Base-by-base conservation (phyloP, 2,888 invertebrate species). In the Melanostoma scalare region DNA sequence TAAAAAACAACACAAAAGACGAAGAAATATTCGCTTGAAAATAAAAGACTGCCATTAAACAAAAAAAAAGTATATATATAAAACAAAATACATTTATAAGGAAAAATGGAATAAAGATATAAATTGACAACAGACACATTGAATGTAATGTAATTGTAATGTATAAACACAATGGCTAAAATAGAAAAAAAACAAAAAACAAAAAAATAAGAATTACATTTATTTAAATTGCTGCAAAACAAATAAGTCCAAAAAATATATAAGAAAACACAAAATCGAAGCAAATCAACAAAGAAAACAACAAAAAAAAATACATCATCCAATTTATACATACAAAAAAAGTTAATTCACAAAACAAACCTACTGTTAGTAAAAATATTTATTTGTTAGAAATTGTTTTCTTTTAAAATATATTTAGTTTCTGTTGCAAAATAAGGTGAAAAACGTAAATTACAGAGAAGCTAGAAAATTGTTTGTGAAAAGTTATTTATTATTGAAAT, bases 41-140 rank as follows among this genome's bases (percentile, higher is more conserved):
- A 60, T 63, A 79, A 78, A 84, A 84, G 84, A 84, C 84, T 84
- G 84, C 84, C 84, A 84, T 84, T 84, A 74, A 84, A 77, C 52
- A 82, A 78, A 84, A 42, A 69, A 36, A 58, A 20, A 69, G 44
- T 73, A 55, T 48, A 55, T 63, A 73, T 48, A 48, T 50, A 80
- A 82, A 68, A 74, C 72, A 82, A 78, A 79, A 79, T 84, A 84
- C 84, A 84, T 84, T 78, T 84, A 84, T 84, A 84, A 84, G 84
- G 67, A 42, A 38, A 72, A 72, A 46, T 53, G 36, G 46, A 73
- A 53, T 20, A 30, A 56, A 68, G 48, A 33, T 63, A 71, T 56
- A 65, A 80, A 52, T 63, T 53, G 44, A 40, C 50, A 78, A 77
- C n/a, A 40, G 76, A 63, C 36, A 33, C 20, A 65, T 48, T 33